Percentiles rank a stretch among this genome's conserved stretches.
Evolutionary conservation across 2,113 vertebrate species (phyloP).

Genomic region (Tichodroma muraria): DNA sequence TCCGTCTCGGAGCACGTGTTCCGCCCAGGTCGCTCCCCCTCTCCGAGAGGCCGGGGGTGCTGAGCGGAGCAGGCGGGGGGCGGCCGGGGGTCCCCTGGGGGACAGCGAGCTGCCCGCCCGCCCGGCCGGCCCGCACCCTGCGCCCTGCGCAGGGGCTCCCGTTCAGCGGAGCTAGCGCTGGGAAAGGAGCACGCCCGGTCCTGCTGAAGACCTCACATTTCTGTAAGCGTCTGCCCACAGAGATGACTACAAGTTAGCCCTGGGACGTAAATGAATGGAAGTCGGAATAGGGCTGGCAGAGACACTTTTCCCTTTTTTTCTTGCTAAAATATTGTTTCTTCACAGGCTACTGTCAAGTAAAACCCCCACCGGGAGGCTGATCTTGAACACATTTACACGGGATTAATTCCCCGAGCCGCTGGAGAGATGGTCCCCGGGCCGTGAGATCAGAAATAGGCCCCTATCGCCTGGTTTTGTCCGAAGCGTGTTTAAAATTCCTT

Average conservation of each 20-base stretch:
- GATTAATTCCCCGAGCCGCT: background rate
- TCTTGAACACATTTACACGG: background rate
- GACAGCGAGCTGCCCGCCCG: background rate
- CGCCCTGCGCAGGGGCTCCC: background rate
- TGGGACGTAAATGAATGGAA: background rate
- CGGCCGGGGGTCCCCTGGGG: background rate
- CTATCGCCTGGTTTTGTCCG: background rate
- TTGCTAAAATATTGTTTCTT: background rate
- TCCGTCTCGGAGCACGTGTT: background rate
- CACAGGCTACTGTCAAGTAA: background rate
- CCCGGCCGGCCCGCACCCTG: too few relatives aligned
- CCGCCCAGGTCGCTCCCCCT: background rate
- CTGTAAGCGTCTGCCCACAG: background rate
- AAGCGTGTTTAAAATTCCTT: constrained; percentile 69
- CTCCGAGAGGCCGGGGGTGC: background rate
- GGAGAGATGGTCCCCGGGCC: background rate
- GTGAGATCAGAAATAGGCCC: background rate
- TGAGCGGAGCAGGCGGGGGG: background rate
- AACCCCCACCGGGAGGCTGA: background rate
- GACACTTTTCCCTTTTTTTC: background rate
- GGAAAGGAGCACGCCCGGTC: background rate
- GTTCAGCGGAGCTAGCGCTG: background rate
- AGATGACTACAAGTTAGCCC: background rate
- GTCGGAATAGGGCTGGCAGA: background rate
- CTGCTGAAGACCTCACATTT: background rate